Conservation (phyloP, 2,797 vertebrate genomes). For the Pampus argenteus region DNA sequence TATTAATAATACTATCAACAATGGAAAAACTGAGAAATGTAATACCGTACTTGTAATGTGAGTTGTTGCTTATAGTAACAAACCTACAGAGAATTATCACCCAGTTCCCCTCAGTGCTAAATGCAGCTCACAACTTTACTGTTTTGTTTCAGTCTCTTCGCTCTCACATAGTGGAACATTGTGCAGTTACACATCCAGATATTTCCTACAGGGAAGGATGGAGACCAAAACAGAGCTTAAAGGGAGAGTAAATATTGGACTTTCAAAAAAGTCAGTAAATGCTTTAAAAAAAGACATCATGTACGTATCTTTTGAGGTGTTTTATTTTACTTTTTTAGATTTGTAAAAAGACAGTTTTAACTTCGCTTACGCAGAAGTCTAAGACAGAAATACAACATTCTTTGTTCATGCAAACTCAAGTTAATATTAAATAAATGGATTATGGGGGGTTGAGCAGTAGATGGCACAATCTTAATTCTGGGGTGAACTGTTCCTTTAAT, state of each 20-base stretch:
- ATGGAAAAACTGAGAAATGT: background rate
- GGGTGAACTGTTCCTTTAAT: constrained; percentile 59
- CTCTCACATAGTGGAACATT: background rate
- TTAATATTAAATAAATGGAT: background rate
- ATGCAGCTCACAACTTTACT: background rate
- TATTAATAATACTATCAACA: background rate
- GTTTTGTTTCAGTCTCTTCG: background rate
- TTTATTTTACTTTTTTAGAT: background rate
- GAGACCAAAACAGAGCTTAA: background rate
- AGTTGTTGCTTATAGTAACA: background rate
- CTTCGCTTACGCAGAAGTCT: background rate
- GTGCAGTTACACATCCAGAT: background rate
- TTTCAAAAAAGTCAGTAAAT: background rate
- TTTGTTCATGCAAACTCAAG: background rate
- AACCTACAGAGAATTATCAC: no score
- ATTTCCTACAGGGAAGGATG: background rate
- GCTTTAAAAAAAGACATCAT: background rate
- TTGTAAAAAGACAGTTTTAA: background rate
- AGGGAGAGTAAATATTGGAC: constrained; percentile 7
- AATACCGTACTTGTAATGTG: background rate
- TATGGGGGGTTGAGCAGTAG: background rate
- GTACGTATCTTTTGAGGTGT: no score
- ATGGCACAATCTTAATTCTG: constrained; percentile 19
- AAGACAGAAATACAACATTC: background rate
- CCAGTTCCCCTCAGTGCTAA: no score